Percentiles rank a stretch among this genome's conserved stretches.
phyloP scores from a whole-genome alignment of 2,113 vertebrate species.

The Pelvicachromis taeniatus region DNA sequence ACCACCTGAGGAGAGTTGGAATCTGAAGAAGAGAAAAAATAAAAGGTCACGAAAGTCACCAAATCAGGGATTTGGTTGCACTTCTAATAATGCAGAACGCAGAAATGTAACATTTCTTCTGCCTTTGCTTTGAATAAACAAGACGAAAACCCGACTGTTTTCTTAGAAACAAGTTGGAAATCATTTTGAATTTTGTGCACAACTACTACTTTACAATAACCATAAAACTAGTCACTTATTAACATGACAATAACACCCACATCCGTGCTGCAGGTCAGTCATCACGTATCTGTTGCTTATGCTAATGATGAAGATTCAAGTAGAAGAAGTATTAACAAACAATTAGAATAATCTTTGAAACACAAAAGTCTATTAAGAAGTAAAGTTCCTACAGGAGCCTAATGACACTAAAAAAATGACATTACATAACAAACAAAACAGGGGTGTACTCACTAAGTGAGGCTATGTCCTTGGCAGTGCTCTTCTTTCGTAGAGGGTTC shows the following conservation, averaged over 20 bases:
- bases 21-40: constrained; percentile 55
- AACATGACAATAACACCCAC: background rate
- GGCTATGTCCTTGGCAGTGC: constrained; percentile 79
- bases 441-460: constrained; percentile 73
- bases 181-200: background rate
- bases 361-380: background rate
- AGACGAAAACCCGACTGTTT: background rate
- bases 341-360: background rate
- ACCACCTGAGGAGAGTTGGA: constrained; percentile 78
- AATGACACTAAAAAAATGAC: background rate
- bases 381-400: background rate
- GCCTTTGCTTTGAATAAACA: background rate
- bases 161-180: background rate
- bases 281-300: background rate
- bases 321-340: background rate
- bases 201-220: background rate
- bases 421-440: background rate
- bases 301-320: background rate
- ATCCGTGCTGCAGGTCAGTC: background rate
- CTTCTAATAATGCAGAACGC: background rate
- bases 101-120: background rate
- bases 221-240: background rate
- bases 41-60: background rate
- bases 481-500: constrained; percentile 88
- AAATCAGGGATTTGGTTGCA: background rate